Conservation (phyloP, 2,113 vertebrate species). For the Melospiza melodia region DNA sequence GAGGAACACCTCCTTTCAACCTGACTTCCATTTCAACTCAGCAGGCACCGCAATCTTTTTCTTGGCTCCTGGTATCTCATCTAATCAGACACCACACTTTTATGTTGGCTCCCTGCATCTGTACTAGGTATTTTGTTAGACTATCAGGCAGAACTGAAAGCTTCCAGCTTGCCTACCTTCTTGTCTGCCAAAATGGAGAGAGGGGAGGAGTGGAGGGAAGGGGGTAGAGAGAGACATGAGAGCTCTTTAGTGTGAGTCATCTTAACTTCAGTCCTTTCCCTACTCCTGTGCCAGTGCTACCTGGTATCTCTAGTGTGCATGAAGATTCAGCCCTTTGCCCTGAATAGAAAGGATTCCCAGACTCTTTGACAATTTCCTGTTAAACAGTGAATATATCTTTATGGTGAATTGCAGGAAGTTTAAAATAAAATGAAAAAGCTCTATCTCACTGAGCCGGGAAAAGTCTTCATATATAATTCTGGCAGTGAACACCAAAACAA, state of each 20-base stretch:
- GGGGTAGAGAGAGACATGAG: neutral
- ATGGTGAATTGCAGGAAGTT: neutral
- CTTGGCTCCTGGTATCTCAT: conserved; percentile 36
- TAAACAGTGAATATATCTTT: neutral
- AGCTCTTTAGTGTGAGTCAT: conserved; percentile 29
- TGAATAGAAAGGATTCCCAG: neutral
- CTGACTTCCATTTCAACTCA: conserved; percentile 46
- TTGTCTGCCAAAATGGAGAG: conserved; percentile 38
- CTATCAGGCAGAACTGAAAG: conserved; percentile 46
- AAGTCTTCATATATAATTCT: neutral
- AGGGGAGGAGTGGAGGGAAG: neutral
- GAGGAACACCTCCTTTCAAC: conserved; percentile 37
- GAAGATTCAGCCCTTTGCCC: neutral
- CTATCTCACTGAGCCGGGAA: neutral
- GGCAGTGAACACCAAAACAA: neutral
- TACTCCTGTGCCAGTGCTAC: conserved; percentile 20
- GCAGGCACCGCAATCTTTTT: conserved; percentile 30
- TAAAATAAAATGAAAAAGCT: neutral
- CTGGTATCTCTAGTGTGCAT: neutral
- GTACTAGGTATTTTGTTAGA: conserved; percentile 55
- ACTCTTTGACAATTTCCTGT: neutral
- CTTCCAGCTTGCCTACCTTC: conserved; percentile 38
- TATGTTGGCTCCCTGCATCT: conserved; percentile 41
- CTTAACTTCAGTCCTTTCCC: conserved; percentile 26
- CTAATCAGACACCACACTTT: conserved; percentile 49